These are phyloP conservation scores for Paramacrobiotus metropolitanus DNA, from an alignment of 1,140 invertebrate genomes.

Conservation along the genomic window DNA sequence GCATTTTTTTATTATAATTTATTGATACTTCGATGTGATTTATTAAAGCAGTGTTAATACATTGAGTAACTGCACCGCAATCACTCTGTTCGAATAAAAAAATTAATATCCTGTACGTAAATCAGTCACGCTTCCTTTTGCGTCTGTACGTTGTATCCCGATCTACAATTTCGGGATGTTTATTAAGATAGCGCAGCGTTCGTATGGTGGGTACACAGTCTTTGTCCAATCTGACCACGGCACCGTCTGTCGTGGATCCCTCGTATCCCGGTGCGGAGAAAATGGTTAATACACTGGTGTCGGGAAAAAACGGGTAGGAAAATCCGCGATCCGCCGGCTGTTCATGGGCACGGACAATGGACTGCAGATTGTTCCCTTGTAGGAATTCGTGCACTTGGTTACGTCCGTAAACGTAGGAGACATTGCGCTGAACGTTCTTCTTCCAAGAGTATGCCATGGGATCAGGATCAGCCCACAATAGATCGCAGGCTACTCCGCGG, in stretches of 20 bases:
- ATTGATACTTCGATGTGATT: too few species aligned
- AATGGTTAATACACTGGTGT: not conserved
- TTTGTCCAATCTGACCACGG: not conserved
- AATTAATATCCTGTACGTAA: too few species aligned
- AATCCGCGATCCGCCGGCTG: not conserved
- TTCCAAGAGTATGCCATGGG: not conserved
- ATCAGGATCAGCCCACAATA: conserved; percentile 3
- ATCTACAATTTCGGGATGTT: too few species aligned
- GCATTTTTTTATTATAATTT: too few species aligned
- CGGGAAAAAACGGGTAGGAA: not conserved
- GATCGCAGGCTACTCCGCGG: not conserved
- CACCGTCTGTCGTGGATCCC: not conserved
- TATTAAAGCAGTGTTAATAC: too few species aligned
- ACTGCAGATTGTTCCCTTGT: not conserved
- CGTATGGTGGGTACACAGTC: not conserved
- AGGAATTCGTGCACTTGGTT: conserved; percentile 1
- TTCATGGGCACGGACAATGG: not conserved
- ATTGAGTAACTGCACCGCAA: too few species aligned
- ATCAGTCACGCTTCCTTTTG: too few species aligned
- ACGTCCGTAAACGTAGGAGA: not conserved
- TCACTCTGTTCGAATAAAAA: too few species aligned
- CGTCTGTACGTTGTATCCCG: too few species aligned
- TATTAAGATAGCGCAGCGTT: not conserved
- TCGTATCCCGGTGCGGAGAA: conserved; percentile 1
- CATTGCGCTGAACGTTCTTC: not conserved